phyloP scores from a whole-genome alignment of 2,113 vertebrate species.

The Anas platyrhynchos region DNA sequence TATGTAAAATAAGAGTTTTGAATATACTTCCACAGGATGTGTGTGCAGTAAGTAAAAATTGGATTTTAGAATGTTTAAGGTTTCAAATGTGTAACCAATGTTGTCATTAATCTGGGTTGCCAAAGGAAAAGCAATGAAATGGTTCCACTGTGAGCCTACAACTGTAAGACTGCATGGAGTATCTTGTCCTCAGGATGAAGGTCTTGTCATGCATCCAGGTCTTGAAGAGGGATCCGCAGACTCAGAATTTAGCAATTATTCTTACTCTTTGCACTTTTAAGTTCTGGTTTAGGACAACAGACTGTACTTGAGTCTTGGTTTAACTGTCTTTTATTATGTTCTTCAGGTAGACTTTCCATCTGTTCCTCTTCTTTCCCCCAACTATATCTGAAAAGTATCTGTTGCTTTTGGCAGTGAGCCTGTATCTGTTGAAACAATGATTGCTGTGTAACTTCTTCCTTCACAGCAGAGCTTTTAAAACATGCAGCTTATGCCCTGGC shows the following conservation, averaged over 20 bases:
- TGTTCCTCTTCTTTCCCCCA: constrained; percentile 49
- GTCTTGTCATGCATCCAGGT: neutral
- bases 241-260: neutral
- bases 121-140: neutral
- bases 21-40: neutral
- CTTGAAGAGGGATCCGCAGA: neutral
- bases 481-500: neutral
- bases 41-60: neutral
- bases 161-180: neutral
- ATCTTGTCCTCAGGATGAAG: neutral
- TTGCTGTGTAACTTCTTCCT: constrained; percentile 23
- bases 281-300: neutral
- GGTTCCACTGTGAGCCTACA: neutral
- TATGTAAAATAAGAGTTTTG: neutral
- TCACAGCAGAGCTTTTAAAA: neutral
- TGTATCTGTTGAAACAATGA: constrained; percentile 27
- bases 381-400: constrained; percentile 44
- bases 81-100: neutral
- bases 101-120: neutral
- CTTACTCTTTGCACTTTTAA: neutral
- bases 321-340: constrained; percentile 1
- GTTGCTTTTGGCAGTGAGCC: constrained; percentile 34
- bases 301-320: neutral
- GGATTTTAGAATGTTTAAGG: neutral
- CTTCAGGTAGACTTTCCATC: constrained; percentile 48